Evolutionary conservation across 2,888 invertebrate species (phyloP).

Genomic region (Seira musarum): DNA sequence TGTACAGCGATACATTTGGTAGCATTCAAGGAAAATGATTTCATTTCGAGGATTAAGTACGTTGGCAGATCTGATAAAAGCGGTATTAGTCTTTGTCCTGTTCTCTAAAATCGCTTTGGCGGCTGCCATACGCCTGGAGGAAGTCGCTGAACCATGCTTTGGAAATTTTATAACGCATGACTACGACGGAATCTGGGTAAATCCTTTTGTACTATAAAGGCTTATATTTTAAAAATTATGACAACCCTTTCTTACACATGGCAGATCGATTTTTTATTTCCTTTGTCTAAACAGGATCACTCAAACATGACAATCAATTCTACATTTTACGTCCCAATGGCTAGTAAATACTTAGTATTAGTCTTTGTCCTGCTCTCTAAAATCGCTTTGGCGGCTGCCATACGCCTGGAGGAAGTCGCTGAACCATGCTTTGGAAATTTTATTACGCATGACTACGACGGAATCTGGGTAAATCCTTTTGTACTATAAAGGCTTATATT

Average conservation of each 20-base stretch:
- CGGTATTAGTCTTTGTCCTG: not conserved
- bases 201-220: too few species aligned
- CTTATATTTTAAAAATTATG: too few species aligned
- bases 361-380: not conserved
- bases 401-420: conserved; percentile 9
- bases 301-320: conserved; percentile 19
- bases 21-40: too few species aligned
- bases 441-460: conserved; percentile 44
- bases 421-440: conserved; percentile 32
- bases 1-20: too few species aligned
- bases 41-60: too few species aligned
- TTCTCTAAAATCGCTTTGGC: not conserved
- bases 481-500: too few species aligned
- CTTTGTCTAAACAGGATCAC: conserved; percentile 38
- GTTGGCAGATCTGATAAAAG: too few species aligned
- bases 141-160: conserved; percentile 28
- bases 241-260: too few species aligned
- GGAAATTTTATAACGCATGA: conserved; percentile 43
- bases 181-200: conserved; percentile 41
- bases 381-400: not conserved
- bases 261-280: too few species aligned
- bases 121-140: not conserved
- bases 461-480: conserved; percentile 29
- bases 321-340: not conserved
- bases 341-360: not conserved